Evolutionary conservation across 2,797 vertebrate genomes (phyloP), one percentile per base, ranked within the genome.

Genomic region (Characodon lateralis): DNA sequence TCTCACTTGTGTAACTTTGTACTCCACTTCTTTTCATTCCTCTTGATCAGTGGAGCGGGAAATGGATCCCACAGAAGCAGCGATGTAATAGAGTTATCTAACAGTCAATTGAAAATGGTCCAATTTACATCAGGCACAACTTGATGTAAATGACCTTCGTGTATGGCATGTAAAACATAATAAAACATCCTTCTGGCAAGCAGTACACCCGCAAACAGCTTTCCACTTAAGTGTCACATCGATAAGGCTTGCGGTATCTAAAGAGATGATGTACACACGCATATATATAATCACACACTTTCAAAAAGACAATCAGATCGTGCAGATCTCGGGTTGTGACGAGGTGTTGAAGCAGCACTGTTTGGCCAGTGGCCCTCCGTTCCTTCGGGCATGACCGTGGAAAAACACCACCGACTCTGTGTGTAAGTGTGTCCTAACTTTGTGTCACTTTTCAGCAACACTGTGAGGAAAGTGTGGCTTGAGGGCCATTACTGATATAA

Each of bases 401-500:
- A 85, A 85, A 82, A 84, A 78, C 87, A 87, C 77, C 89, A 84
- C 78, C 35, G 26, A 86, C 78, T 78, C 43, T 76, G 63, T 73
- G 50, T 2, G 14, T 59, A 50, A 48, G 75, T 70, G 83, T 87
- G 88, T 84, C 81, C 86, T 77, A 46, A 77, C 78, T 80, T 82
- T 86, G 79, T 82, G 83, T 87, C 78, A 79, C 74, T 85, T 89
- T 88, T 86, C 73, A 73, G 83, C 83, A 70, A 83, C 85, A 78
- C 80, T 72, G 82, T 85, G 84, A 88, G 84, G 84, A 43, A 78
- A 78, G 81, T 56, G 80, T 80, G 81, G 83, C 91, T 93, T 94
- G 94, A 94, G 88, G 92, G 88, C 94, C 94, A 95, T 96, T 95
- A 95, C 92, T 83, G 90, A 92, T 92, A 96, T 94, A 87, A 87